These are phyloP conservation scores for Callionymus lyra DNA, from an alignment of 2,113 vertebrate genomes.

Conservation along the genomic window DNA sequence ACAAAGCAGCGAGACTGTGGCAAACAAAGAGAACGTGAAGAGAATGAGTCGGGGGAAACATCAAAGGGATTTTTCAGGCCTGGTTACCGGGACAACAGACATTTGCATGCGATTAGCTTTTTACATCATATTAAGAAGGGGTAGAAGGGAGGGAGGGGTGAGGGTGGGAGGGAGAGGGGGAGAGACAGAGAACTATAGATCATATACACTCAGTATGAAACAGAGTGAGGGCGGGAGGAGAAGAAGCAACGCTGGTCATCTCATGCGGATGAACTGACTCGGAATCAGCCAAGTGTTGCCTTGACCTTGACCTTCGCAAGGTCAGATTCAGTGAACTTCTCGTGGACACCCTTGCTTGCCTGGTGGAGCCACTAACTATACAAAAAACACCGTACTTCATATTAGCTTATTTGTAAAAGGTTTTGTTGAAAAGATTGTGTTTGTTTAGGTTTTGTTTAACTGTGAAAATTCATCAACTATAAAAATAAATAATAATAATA, in stretches of 20 bases:
- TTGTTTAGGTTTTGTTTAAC: too few species aligned
- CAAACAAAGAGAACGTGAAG: constrained; percentile 77
- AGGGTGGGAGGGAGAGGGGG: constrained; percentile 2
- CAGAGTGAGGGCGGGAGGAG: too few species aligned
- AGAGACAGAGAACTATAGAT: constrained; percentile 55
- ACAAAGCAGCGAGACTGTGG: constrained; percentile 71
- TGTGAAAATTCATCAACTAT: too few species aligned
- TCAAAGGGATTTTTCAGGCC: constrained; percentile 78
- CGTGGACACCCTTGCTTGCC: too few species aligned
- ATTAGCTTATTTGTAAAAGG: too few species aligned
- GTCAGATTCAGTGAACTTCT: neutral
- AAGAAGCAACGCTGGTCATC: constrained; percentile 59
- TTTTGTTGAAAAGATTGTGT: too few species aligned
- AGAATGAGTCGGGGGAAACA: constrained; percentile 77
- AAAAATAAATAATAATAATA: too few species aligned
- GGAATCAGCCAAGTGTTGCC: constrained; percentile 55
- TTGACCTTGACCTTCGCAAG: neutral
- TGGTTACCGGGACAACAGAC: constrained; percentile 79
- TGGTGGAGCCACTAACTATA: too few species aligned
- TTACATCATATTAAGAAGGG: constrained; percentile 77
- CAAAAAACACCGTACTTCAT: too few species aligned
- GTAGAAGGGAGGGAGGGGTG: constrained; percentile 50
- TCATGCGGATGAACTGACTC: constrained; percentile 61
- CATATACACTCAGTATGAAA: constrained; percentile 45
- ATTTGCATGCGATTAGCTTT: constrained; percentile 81